Conservation (phyloP, 2,113 vertebrate species). For the Dolichallabes microphthalmus region DNA sequence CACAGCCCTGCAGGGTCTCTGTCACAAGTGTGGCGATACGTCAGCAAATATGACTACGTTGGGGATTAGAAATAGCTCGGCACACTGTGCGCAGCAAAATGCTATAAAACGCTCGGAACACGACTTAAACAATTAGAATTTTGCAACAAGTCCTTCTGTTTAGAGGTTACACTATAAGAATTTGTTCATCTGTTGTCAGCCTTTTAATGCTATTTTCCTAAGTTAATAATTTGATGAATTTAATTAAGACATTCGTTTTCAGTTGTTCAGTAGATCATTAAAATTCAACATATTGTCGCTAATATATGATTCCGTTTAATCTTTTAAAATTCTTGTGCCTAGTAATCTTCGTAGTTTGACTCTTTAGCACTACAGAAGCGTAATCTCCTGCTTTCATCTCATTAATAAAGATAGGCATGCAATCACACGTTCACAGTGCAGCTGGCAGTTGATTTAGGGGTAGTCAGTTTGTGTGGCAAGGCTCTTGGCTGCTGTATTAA, state of each 20-base stretch:
- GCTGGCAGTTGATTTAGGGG: constrained; percentile 41
- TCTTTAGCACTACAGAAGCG: neutral
- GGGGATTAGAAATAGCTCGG: constrained; percentile 28
- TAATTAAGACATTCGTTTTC: neutral
- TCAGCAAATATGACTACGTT: constrained; percentile 45
- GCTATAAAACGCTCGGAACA: neutral
- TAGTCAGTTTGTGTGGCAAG: constrained; percentile 13
- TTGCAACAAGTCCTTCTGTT: constrained; percentile 19
- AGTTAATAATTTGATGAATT: neutral
- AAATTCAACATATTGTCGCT: neutral
- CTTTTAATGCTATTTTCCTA: neutral
- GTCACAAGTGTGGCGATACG: constrained; percentile 43
- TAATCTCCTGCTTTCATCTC: constrained; percentile 45
- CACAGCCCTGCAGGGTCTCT: constrained; percentile 35
- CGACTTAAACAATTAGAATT: neutral
- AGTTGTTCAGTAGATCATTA: constrained; percentile 2
- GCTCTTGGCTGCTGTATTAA: constrained; percentile 48
- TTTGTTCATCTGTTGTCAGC: neutral
- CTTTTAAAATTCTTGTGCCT: constrained; percentile 20
- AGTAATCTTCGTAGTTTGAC: constrained; percentile 16
- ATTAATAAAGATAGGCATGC: constrained; percentile 51
- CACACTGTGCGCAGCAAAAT: neutral
- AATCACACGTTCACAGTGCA: constrained; percentile 23
- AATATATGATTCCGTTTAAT: constrained; percentile 1
- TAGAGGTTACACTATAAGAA: neutral